These are phyloP conservation scores for Stegana nigrithorax DNA, from an alignment of 2,888 invertebrate genomes.

Conservation along the genomic window DNA sequence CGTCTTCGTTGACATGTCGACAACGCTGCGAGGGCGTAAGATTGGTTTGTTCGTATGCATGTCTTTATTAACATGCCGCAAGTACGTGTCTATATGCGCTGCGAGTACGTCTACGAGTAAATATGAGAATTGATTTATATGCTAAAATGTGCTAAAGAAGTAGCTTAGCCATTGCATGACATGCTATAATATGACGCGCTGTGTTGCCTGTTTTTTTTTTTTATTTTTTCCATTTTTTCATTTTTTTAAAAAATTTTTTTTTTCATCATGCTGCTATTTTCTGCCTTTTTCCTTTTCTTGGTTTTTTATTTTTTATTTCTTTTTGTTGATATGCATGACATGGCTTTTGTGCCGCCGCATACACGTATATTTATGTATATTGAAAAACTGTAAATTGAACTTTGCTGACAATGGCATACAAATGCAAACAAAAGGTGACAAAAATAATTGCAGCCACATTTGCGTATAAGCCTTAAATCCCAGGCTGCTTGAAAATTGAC, in stretches of 20 bases:
- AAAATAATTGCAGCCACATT: slow-evolving; percentile 3
- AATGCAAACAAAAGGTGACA: not conserved
- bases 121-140: slow-evolving; percentile 48
- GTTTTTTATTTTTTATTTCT: not conserved
- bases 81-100: too few species aligned
- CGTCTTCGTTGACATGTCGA: slow-evolving; percentile 40
- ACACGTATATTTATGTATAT: too few species aligned
- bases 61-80: slow-evolving; percentile 50
- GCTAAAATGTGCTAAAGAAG: slow-evolving; percentile 42
- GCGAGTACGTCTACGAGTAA: slow-evolving; percentile 5
- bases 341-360: too few species aligned
- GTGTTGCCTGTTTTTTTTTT: too few species aligned
- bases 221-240: too few species aligned
- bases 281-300: too few species aligned
- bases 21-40: slow-evolving; percentile 51
- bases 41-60: slow-evolving; percentile 42
- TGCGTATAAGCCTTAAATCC: not conserved
- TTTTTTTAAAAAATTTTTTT: too few species aligned
- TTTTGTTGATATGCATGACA: too few species aligned
- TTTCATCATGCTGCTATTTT: not conserved
- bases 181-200: too few species aligned
- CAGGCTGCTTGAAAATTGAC: slow-evolving; percentile 27
- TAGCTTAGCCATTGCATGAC: too few species aligned
- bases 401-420: not conserved
- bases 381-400: slow-evolving; percentile 5